These are phyloP conservation scores for Beaufortia kweichowensis DNA, from an alignment of 2,113 vertebrate genomes.

Conservation along the genomic window DNA sequence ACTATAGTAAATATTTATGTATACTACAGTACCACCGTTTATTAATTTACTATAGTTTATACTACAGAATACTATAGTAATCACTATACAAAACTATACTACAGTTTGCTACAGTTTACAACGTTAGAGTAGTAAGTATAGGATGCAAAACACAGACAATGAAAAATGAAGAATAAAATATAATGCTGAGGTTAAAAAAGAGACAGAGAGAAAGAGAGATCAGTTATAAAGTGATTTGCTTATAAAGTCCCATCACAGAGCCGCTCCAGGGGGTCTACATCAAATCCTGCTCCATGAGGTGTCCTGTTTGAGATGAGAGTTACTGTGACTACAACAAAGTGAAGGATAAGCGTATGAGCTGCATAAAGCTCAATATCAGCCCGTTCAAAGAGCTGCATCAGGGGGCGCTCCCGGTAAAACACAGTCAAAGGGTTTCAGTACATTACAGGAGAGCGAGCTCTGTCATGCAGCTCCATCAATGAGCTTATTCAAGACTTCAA, in stretches of 20 bases:
- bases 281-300: conserved; percentile 1
- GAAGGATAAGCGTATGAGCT: conserved; percentile 19
- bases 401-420: conserved; percentile 7
- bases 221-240: background rate
- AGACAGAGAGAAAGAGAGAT: background rate
- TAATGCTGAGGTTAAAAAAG: background rate
- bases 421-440: background rate
- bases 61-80: too few species aligned
- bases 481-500: conserved; percentile 17
- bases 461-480: conserved; percentile 23
- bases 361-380: conserved; percentile 7
- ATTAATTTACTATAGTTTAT: too few species aligned
- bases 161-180: background rate
- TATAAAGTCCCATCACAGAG: background rate
- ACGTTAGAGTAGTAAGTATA: background rate
- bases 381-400: conserved; percentile 22
- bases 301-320: conserved; percentile 5
- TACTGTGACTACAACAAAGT: conserved; percentile 3
- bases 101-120: too few species aligned
- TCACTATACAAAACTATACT: too few species aligned
- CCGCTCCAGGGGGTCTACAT: background rate
- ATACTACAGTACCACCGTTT: too few species aligned
- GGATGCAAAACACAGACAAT: conserved; percentile 3
- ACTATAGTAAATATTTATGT: too few species aligned
- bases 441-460: conserved; percentile 8